These are phyloP conservation scores for Vandiemenella viatica DNA, from an alignment of 2,888 invertebrate genomes.

Conservation along the genomic window DNA sequence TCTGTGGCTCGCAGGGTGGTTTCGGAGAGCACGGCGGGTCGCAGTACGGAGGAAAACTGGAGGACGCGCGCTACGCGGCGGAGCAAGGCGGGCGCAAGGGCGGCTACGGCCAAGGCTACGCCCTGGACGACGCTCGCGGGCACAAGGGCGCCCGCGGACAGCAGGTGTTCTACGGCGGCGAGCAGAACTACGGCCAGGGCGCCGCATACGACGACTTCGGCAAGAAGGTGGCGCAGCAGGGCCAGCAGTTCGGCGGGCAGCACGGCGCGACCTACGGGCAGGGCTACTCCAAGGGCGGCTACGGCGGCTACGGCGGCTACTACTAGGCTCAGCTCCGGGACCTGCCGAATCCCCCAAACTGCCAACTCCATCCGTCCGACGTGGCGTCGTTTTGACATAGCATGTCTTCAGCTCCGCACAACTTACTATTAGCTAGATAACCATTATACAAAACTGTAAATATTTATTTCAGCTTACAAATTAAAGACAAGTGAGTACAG, in stretches of 20 bases:
- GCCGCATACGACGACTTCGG: neutral
- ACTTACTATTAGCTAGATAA: too few relatives aligned
- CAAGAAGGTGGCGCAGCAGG: neutral
- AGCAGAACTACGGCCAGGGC: neutral
- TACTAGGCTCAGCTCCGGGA: neutral
- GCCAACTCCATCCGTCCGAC: too few relatives aligned
- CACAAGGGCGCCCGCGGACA: neutral
- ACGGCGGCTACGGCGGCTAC: neutral
- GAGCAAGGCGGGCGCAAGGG: neutral
- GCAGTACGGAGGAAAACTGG: constrained; percentile 5
- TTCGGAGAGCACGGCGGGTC: constrained; percentile 9
- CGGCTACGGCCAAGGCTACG: constrained; percentile 4
- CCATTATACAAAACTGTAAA: too few relatives aligned
- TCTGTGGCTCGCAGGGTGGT: constrained; percentile 5
- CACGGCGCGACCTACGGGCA: neutral
- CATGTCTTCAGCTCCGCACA: too few relatives aligned
- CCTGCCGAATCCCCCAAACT: too few relatives aligned
- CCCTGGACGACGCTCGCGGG: neutral
- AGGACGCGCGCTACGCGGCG: constrained; percentile 6
- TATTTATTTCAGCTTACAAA: too few relatives aligned
- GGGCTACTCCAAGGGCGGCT: neutral
- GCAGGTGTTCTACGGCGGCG: constrained; percentile 1
- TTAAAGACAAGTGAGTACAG: too few relatives aligned
- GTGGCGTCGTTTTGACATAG: too few relatives aligned
- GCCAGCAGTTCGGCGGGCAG: neutral